Evolutionary conservation across 2,113 vertebrate species (phyloP), one percentile per base, ranked within the genome.

Genomic region (Antennarius striatus): DNA sequence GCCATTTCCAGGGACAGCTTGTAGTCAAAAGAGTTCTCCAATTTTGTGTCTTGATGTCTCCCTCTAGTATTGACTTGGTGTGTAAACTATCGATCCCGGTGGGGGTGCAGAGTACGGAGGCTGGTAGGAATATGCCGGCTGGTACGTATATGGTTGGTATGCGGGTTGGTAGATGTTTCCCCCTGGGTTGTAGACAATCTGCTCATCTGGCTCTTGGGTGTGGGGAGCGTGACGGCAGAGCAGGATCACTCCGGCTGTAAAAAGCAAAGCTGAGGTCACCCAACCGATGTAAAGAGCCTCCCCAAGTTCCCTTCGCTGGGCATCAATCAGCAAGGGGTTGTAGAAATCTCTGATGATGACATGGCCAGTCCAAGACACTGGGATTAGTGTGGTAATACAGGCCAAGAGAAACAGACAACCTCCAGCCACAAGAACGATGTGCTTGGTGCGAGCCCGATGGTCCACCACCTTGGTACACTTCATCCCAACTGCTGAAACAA

Each of bases 201-300:
- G 75, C 71, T 92, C 81, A 0, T 90, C 82, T 6, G 71, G 29
- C 0, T 87, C 87, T 49, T 91, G 86, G 30, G 89, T 83, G 10
- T 79, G 84, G 0, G 93, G 93, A 14, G 92, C 93, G 4, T 94
- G 92, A 5, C 92, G 91, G 30, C 92, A 92, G 50, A 94, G 85
- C 58, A 94, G 87, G 58, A 94, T 94, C 42, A 92, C 87, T 8
- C 94, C 93, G 0, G 92, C 91, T 0, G 54, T n/a, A 22, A 94
- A 92, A 14, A 94, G 92, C 29, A 95, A 42, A 1, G 69, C 92
- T 0, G 86, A 73, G 1, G 91, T 89, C 52, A 91, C 82, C 94
- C 94, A 95, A 42, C 93, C 94, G 4, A 95, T 89, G 78, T 94
- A 95, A 5, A 95, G 89, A 0, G 93, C 93, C 62, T 93, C 92